A percentile compares a stretch with the other conserved stretches of the same genome.
Evolutionary conservation across 2,797 vertebrate species (phyloP).

Genomic region (Triplophysa bombifrons): DNA sequence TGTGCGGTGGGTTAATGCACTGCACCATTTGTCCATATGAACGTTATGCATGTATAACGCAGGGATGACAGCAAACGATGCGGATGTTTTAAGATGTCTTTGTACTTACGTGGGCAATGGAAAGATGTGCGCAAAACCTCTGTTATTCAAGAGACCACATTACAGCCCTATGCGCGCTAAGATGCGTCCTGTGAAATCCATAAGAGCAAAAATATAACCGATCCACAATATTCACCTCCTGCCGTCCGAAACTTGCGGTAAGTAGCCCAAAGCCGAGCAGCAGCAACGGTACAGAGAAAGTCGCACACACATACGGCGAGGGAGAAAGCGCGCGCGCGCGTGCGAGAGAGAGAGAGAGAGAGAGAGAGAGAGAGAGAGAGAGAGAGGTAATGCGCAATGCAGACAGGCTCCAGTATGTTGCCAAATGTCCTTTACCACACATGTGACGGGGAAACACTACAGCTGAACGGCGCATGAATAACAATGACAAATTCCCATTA

Average conservation of each 20-base stretch:
- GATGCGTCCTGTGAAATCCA: neutral
- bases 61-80: neutral
- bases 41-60: neutral
- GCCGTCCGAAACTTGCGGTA: slow-evolving; percentile 31
- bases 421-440: slow-evolving; percentile 60
- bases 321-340: slow-evolving; percentile 8
- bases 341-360: slow-evolving; percentile 14
- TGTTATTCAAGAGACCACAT: slow-evolving; percentile 27
- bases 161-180: slow-evolving; percentile 11
- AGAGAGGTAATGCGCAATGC: slow-evolving; percentile 75
- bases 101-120: slow-evolving; percentile 44
- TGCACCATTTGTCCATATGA: neutral
- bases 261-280: slow-evolving; percentile 14
- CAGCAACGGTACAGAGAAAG: slow-evolving; percentile 49
- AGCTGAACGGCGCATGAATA: slow-evolving; percentile 49
- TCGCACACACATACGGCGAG: slow-evolving; percentile 60
- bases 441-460: slow-evolving; percentile 26
- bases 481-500: slow-evolving; percentile 15
- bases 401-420: slow-evolving; percentile 75
- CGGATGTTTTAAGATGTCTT: slow-evolving; percentile 6
- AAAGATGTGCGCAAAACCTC: slow-evolving; percentile 28
- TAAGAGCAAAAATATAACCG: slow-evolving; percentile 7
- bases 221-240: slow-evolving; percentile 17
- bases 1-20: neutral
- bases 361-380: slow-evolving; percentile 54